Base-by-base conservation (phyloP, 2,797 vertebrate species). In the Sebastes nivosus region DNA sequence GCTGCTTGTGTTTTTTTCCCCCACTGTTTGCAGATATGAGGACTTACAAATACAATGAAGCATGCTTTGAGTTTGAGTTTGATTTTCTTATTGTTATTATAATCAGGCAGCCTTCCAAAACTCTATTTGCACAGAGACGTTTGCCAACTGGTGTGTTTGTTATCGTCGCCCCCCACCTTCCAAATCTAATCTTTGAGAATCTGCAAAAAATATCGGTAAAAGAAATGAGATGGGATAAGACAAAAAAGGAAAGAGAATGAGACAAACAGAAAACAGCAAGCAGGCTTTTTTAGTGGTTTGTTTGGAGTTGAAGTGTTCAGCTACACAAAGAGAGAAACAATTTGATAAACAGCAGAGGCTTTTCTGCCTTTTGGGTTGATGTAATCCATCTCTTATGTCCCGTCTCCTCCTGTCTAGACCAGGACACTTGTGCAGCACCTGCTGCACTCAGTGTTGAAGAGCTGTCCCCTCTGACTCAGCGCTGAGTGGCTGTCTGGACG, bases 131-230 rank as follows among this genome's bases (percentile, higher is more conserved):
- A 55, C 72, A 67, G 66, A 81, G 57, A 67, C 77, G 70, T 89
- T 91, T 91, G 81, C 85, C 87, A 93, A 91, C 69, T 89, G 77
- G 30, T 81, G 63, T 80, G 73, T 81, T 86, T 88, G 79, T 86
- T 86, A 29, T 75, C 77, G 65, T 72, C 27, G 0, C 36, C 67
- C 54, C 78, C 36, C 58, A 67, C 38, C 73, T 54, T 79, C 65
- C 54, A 73, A 75, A 83, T 82, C 54, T 73, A 87, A 87, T 87
- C 77, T 85, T 66, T 72, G 66, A 70, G 67, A 89, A 81, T 84
- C 58, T 80, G 42, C 30, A 83, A 82, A 46, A 50, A 84, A 80
- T 77, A 61, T 81, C 72, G 34, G 36, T 77, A 54, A 59, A 80
- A 64, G 61, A 80, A 84, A 85, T 85, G 24, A 57, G 73, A 70